Base-by-base conservation (phyloP, 2,113 vertebrate species). In the Sylvietta virens region DNA sequence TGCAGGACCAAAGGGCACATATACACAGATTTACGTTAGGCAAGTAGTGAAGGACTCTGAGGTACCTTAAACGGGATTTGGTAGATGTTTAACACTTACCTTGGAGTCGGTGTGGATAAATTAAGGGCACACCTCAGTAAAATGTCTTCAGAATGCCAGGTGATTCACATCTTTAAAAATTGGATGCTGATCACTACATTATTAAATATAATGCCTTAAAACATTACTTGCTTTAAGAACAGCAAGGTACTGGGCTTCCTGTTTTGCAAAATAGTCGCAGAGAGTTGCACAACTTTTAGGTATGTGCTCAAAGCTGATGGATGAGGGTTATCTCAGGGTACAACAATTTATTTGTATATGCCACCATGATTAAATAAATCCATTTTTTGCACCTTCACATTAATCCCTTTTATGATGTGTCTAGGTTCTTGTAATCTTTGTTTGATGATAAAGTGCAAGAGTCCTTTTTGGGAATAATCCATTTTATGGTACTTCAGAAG, bases 21-120 rank as follows among this genome's bases (percentile, higher is more conserved):
- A 0, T 48, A 10, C 33, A 73, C 18, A 51, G 31, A 44, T 65
- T 39, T 71, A 35, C 0, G 0, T 64, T 88, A 76, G 28, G 42
- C 18, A 30, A 28, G 33, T 83, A 91, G 44, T 2, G 2, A 65
- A 62, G 48, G 58, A 60, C 33, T 69, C 53, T 61, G 50, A 57
- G 51, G 18, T 66, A 37, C 37, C 28, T 57, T 57, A n/a, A 61
- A 56, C 13, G 27, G 31, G 6, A 42, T 69, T 93, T 83, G 54
- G 26, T 53, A 45, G 42, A 12, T 57, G 11, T 40, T 60, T 80
- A 92, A 47, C 26, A 7, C 27, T 76, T 80, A 19, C 7, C 23
- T 82, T 56, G 58, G 40, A 64, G 9, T 18, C 31, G 31, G 40
- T 58, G 47, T 76, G n/a, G 37, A 35, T 80, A 37, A 79, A 72